Evolutionary conservation across 2,113 vertebrate genomes (phyloP).

Genomic region (Hiodon alosoides): DNA sequence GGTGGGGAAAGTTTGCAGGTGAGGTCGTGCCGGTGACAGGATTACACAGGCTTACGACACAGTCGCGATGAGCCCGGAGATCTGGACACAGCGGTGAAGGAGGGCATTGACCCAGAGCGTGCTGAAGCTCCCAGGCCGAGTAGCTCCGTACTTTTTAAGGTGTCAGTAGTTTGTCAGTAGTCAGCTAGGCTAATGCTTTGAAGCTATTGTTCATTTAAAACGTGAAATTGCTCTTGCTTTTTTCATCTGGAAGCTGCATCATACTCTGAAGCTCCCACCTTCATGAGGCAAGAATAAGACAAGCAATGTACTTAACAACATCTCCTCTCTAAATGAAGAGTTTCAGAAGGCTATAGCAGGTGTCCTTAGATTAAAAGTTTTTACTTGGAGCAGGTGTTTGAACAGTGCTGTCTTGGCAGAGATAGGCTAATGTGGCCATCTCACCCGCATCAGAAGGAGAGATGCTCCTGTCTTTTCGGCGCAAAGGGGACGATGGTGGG

Average conservation of each 20-base stretch:
- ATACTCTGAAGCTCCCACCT: not conserved
- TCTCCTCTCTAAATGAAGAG: no score
- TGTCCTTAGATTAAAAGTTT: no score
- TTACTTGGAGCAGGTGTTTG: not conserved
- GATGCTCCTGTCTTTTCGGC: conserved; percentile 21
- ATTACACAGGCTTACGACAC: conserved; percentile 19
- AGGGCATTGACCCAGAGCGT: not conserved
- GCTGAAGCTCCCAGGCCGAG: not conserved
- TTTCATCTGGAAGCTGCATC: no score
- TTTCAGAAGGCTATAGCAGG: not conserved
- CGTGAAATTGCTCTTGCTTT: no score
- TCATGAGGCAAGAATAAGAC: not conserved
- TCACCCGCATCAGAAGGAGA: conserved; percentile 12
- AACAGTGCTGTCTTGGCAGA: no score
- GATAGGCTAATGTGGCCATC: not conserved
- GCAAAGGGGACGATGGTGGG: conserved; percentile 9
- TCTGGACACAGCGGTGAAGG: not conserved
- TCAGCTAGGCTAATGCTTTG: no score
- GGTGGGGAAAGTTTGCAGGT: not conserved
- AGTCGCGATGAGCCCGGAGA: not conserved
- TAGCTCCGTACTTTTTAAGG: no score
- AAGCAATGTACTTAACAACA: no score
- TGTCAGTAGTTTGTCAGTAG: no score
- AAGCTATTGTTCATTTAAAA: no score
- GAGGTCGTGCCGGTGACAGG: conserved; percentile 1